Evolutionary conservation across 2,797 vertebrate species (phyloP).

Genomic region (Manis pentadactyla): DNA sequence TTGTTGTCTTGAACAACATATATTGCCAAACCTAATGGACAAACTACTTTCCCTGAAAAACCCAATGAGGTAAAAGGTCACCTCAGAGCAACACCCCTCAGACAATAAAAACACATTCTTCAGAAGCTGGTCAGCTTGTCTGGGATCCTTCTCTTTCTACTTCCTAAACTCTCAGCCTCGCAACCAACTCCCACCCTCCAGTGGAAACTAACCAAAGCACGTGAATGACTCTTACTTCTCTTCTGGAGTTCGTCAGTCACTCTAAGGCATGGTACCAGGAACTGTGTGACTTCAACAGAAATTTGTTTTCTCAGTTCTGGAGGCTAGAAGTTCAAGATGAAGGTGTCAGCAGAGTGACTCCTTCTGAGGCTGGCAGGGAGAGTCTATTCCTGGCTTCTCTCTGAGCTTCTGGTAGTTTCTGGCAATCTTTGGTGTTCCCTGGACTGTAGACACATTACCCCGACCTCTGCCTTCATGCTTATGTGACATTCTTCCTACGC

Average conservation of each 20-base stretch:
- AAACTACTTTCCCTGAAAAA: not conserved
- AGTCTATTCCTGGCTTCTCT: not conserved
- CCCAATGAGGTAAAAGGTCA: not conserved
- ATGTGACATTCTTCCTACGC: not conserved
- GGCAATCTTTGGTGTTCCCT: not conserved
- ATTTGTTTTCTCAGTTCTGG: not conserved
- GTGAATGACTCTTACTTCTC: not conserved
- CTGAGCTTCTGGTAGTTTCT: not conserved
- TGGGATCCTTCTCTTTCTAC: not conserved
- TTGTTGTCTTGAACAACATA: not conserved
- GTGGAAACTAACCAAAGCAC: not conserved
- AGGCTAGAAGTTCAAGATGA: not conserved
- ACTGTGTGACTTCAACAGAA: not conserved
- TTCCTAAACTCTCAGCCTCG: not conserved
- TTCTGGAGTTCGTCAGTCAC: not conserved
- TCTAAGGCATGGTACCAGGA: not conserved
- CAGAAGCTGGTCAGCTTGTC: not conserved
- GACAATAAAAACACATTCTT: not conserved
- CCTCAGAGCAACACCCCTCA: not conserved
- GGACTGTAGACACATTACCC: not conserved
- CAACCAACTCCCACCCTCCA: not conserved
- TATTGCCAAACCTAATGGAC: conserved; percentile 6
- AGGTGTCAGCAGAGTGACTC: not conserved
- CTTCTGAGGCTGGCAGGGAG: not conserved
- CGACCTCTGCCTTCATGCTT: not conserved